phyloP scores from a whole-genome alignment of 2,888 invertebrate species.

The Dasypogon diadema region DNA sequence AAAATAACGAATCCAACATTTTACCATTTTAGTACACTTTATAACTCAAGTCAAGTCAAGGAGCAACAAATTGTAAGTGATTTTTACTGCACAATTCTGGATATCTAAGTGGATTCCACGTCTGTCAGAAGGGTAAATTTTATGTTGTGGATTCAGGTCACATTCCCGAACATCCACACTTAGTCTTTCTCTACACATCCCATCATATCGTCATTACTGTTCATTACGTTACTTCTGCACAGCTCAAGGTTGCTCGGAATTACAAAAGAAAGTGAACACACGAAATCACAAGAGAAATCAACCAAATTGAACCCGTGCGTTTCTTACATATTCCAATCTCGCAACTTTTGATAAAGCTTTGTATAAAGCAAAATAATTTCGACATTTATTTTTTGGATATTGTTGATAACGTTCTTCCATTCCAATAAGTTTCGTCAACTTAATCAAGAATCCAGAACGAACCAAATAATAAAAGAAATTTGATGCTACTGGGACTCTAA shows the following conservation, averaged over 20 bases:
- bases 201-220: conserved; percentile 44
- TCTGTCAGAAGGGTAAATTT: not conserved
- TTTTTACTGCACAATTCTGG: not conserved
- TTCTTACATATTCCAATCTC: not conserved
- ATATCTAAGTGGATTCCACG: not conserved
- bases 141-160: not conserved
- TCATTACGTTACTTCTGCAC: conserved; percentile 24
- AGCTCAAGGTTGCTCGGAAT: conserved; percentile 25
- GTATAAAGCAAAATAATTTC: no score
- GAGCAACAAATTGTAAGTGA: not conserved
- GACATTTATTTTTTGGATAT: no score
- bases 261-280: not conserved
- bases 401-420: no score
- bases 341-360: not conserved
- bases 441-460: no score
- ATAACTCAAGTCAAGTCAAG: not conserved
- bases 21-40: not conserved
- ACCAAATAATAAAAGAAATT: no score
- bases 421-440: no score
- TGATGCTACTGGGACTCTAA: no score
- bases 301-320: not conserved
- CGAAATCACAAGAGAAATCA: conserved; percentile 16
- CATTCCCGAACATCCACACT: not conserved
- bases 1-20: not conserved
- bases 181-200: conserved; percentile 29